phyloP scores from a whole-genome alignment of 1,140 invertebrate species.

The Diabrotica undecimpunctata region DNA sequence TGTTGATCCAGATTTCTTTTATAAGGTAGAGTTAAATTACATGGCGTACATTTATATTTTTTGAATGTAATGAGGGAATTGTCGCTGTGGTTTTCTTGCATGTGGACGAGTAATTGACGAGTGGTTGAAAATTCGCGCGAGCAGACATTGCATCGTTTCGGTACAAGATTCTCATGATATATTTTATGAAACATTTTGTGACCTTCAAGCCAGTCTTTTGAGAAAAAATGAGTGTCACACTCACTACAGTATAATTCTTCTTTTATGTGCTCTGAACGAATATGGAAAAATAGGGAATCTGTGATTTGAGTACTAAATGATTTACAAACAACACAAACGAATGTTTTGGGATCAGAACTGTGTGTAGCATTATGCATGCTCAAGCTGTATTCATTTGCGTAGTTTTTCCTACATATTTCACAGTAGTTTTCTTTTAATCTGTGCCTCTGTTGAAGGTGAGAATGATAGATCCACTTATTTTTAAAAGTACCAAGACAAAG shows the following conservation, averaged over 20 bases:
- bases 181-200: not conserved
- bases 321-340: not conserved
- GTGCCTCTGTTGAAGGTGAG: slow-evolving; percentile 28
- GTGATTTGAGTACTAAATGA: not conserved
- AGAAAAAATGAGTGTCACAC: not conserved
- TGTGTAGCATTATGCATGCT: not conserved
- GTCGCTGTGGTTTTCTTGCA: no score
- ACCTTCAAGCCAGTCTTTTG: not conserved
- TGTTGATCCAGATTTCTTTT: not conserved
- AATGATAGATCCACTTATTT: slow-evolving; percentile 24
- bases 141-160: not conserved
- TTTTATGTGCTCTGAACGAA: not conserved
- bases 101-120: no score
- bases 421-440: slow-evolving; percentile 7
- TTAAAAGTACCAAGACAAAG: slow-evolving; percentile 47
- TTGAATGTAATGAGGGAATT: no score
- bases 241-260: not conserved
- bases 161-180: no score
- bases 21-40: not conserved
- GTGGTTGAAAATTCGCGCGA: no score
- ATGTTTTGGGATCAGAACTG: not conserved
- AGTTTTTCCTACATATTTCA: not conserved
- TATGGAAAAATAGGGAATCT: not conserved
- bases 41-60: no score
- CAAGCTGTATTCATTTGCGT: not conserved